These are phyloP conservation scores for Syngnathus typhle DNA, from an alignment of 2,113 vertebrate species.

Conservation along the genomic window DNA sequence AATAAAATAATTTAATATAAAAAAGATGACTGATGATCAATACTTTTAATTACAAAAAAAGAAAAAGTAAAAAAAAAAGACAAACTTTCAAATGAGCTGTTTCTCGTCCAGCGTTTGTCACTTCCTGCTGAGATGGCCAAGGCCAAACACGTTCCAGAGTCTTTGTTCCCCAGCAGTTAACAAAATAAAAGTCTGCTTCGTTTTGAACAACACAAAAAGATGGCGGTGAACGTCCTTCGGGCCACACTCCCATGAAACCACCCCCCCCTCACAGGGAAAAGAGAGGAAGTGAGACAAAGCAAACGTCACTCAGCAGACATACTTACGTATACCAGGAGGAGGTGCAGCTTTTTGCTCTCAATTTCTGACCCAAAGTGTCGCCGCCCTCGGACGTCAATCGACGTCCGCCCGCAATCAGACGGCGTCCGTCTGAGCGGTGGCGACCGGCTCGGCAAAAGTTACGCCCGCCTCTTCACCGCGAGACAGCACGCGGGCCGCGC, in stretches of 20 bases:
- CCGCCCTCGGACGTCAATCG: not conserved
- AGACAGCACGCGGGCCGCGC: slow-evolving; percentile 88
- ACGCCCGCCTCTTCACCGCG: slow-evolving; percentile 93
- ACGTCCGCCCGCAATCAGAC: not conserved
- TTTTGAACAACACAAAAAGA: slow-evolving; percentile 26
- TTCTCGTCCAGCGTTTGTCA: slow-evolving; percentile 7
- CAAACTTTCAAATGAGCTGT: not conserved
- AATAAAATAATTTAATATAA: slow-evolving; percentile 9
- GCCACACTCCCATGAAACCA: slow-evolving; percentile 63
- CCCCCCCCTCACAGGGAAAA: slow-evolving; percentile 52
- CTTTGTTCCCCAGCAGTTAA: slow-evolving; percentile 72
- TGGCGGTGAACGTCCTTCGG: slow-evolving; percentile 25
- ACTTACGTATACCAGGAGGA: slow-evolving; percentile 88
- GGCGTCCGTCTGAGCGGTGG: not conserved
- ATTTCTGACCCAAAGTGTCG: slow-evolving; percentile 16
- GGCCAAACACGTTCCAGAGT: slow-evolving; percentile 53
- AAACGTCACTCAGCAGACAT: slow-evolving; percentile 86
- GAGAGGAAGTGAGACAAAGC: slow-evolving; percentile 65
- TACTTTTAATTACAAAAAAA: slow-evolving; percentile 5
- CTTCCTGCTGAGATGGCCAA: not conserved
- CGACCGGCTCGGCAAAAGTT: slow-evolving; percentile 54
- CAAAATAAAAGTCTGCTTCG: slow-evolving; percentile 57
- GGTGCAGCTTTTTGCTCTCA: slow-evolving; percentile 22
- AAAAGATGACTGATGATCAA: slow-evolving; percentile 1
- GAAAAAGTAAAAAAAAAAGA: not conserved